These are phyloP conservation scores for Andricus grossulariae DNA, from an alignment of 1,140 invertebrate species.

Conservation along the genomic window DNA sequence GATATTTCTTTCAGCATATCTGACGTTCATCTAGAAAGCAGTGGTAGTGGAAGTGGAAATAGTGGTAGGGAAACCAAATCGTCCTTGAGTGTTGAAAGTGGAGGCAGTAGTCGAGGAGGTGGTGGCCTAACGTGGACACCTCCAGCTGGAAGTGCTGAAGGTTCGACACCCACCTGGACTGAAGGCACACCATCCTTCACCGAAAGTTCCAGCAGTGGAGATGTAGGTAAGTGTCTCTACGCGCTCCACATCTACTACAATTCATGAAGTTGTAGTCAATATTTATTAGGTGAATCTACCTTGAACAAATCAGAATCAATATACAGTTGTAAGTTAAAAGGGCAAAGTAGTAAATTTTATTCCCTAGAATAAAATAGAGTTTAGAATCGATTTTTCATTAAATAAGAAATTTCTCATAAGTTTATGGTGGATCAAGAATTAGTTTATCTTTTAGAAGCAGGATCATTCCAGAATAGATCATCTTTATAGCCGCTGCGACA, in stretches of 20 bases:
- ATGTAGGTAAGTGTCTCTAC: constrained; percentile 83
- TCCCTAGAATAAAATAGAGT: too few relatives aligned
- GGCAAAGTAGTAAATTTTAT: too few relatives aligned
- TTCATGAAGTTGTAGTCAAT: constrained; percentile 6
- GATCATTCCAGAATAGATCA: too few relatives aligned
- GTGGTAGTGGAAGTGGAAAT: constrained; percentile 71
- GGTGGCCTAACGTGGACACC: constrained; percentile 87
- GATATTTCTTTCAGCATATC: constrained; percentile 61
- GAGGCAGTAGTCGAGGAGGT: constrained; percentile 77
- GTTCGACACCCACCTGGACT: constrained; percentile 97
- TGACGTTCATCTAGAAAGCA: constrained; percentile 74
- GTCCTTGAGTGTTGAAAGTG: constrained; percentile 82
- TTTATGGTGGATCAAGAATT: too few relatives aligned
- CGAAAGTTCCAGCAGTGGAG: constrained; percentile 94
- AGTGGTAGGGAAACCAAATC: constrained; percentile 81
- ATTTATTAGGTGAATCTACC: neutral
- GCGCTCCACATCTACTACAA: constrained; percentile 68
- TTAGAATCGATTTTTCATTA: too few relatives aligned
- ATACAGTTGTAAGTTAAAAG: too few relatives aligned
- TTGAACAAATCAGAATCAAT: too few relatives aligned
- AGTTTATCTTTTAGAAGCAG: too few relatives aligned
- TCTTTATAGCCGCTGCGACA: too few relatives aligned
- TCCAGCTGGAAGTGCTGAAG: constrained; percentile 89
- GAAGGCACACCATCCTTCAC: constrained; percentile 98
- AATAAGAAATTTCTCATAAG: too few relatives aligned